These are phyloP conservation scores for Prionailurus bengalensis DNA, from an alignment of 2,113 vertebrate species.

Conservation along the genomic window DNA sequence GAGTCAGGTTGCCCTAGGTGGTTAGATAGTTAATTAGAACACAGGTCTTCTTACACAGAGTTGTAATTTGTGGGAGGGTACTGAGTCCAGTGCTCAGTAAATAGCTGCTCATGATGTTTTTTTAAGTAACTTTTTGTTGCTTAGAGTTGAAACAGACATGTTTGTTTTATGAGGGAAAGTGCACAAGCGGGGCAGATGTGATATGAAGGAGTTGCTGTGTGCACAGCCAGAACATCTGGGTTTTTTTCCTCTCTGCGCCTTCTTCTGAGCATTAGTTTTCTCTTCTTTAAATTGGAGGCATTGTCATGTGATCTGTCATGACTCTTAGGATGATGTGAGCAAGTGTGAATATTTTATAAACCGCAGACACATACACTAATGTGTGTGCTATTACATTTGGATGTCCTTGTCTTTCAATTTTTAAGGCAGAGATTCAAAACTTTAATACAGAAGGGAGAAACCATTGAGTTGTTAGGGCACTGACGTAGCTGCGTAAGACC, in stretches of 20 bases:
- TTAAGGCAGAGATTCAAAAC: neutral
- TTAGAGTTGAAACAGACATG: neutral
- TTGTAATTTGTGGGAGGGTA: neutral
- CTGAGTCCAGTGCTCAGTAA: neutral
- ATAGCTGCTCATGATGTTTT: neutral
- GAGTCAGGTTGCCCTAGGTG: neutral
- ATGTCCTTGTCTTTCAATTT: neutral
- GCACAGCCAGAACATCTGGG: neutral
- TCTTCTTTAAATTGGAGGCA: neutral
- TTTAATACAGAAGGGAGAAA: neutral
- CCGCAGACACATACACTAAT: neutral
- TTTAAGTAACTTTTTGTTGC: neutral
- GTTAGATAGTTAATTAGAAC: neutral
- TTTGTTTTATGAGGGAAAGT: neutral
- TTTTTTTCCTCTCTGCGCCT: neutral
- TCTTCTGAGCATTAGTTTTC: neutral
- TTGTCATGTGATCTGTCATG: neutral
- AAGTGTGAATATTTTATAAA: neutral
- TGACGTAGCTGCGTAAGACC: neutral
- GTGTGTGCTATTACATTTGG: neutral
- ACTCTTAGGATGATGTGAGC: neutral
- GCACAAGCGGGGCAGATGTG: neutral
- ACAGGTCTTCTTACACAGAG: neutral
- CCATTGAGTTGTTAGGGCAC: neutral
- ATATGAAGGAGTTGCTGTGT: accelerated